Conservation (phyloP, 2,797 vertebrate genomes). For the Pteronotus mesoamericanus region DNA sequence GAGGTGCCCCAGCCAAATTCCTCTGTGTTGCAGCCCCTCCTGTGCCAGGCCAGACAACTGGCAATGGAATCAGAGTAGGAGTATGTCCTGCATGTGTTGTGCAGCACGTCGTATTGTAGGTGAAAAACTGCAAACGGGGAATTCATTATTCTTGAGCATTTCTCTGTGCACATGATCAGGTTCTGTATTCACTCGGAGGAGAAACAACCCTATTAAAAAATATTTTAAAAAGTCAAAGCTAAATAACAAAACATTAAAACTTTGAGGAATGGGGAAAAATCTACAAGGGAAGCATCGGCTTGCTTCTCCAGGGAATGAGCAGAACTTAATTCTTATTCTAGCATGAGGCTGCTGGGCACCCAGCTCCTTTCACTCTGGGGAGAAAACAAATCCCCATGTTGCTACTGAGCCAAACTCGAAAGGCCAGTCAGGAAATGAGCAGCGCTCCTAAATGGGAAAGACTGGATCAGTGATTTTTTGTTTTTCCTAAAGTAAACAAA, state of each 20-base stretch:
- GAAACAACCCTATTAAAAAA: constrained; percentile 23
- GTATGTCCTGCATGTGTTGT: not conserved
- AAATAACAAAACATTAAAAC: constrained; percentile 25
- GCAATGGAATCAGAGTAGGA: not conserved
- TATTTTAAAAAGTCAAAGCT: constrained; percentile 7
- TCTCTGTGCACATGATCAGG: not conserved
- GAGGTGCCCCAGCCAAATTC: not conserved
- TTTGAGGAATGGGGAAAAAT: not conserved
- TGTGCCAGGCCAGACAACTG: not conserved
- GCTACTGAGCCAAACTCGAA: constrained; percentile 59
- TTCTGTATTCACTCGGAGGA: not conserved
- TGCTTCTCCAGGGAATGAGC: not conserved
- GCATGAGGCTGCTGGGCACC: constrained; percentile 3
- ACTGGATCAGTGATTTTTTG: constrained; percentile 34
- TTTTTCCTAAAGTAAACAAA: constrained; percentile 67
- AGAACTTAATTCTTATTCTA: constrained; percentile 34
- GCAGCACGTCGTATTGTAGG: not conserved
- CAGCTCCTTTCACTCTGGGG: not conserved
- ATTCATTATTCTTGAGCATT: not conserved
- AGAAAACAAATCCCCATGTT: constrained; percentile 53
- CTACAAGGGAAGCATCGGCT: not conserved
- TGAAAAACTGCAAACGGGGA: not conserved
- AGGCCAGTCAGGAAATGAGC: constrained; percentile 69
- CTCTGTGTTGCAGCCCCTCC: not conserved
- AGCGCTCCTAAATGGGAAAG: constrained; percentile 47